Evolutionary conservation across 2,113 vertebrate species (phyloP).

Genomic region (Pandion haliaetus): DNA sequence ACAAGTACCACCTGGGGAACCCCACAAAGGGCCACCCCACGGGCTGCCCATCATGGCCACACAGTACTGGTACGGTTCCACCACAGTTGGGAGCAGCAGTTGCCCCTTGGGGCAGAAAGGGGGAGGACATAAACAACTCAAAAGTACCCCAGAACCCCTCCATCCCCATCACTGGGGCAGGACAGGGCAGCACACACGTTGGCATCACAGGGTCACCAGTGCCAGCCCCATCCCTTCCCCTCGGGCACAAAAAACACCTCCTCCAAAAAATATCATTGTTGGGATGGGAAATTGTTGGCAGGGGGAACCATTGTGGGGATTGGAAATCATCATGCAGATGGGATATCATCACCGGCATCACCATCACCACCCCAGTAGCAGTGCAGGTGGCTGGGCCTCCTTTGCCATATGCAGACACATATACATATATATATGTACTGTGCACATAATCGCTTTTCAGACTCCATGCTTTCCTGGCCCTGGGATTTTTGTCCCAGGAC

Average conservation of each 20-base stretch:
- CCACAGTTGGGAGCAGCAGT: background rate
- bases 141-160: background rate
- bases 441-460: too few relatives aligned
- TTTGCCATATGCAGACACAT: fast-evolving
- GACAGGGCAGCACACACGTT: fast-evolving
- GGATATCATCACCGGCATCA: background rate
- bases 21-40: too few relatives aligned
- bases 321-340: background rate
- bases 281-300: background rate
- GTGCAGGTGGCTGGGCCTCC: fast-evolving
- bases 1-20: background rate
- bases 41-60: background rate
- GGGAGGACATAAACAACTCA: background rate
- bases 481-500: background rate
- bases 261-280: fast-evolving
- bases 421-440: too few relatives aligned
- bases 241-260: fast-evolving
- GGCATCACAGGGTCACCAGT: fast-evolving
- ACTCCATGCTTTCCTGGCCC: background rate
- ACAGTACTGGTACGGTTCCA: fast-evolving
- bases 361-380: background rate
- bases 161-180: fast-evolving
- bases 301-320: background rate
- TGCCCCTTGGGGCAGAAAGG: background rate
- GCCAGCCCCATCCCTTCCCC: background rate